Evolutionary conservation across 2,888 invertebrate genomes (phyloP), one percentile per base, ranked within the genome.

Genomic region (Caenorhabditis doughertyi): DNA sequence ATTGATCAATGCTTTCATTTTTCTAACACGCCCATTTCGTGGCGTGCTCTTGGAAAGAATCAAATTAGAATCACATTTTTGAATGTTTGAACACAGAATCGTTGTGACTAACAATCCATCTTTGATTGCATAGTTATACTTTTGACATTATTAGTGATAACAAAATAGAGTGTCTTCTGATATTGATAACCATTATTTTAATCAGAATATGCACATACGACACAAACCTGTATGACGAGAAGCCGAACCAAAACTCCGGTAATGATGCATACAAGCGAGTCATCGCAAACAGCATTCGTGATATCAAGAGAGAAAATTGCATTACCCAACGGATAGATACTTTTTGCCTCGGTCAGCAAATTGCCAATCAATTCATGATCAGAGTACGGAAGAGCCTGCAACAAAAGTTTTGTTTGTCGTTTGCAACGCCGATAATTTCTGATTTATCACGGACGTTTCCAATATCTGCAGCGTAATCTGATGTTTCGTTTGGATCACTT

Each of bases 211-310:
- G 9, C 35, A 35, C 47, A 47, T 9, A 47, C n/a, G 8, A 25
- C 49, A 64, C 76, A 25, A 21, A 86, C 86, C 74, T 74, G 84
- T 60, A 83, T 76, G 42, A 79, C 80, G 16, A 79, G 47, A 18
- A 87, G 77, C 5, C 85, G 76, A 42, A 85, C 79, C 21, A 84
- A 51, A 1, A 87, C 70, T 55, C 86, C 86, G 16, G 86, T 87
- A 13, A 83, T 27, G 21, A 85, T 83, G 44, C 77, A 79, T 9
- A 87, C 81, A 1, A 87, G 58, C 0, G 79, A 73, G 44, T 85
- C 86, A 44, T 87, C 85, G 35, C 77, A 81, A 27, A 87, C 53
- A 1, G 82, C 64, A 49, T 79, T 81, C 0, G 79, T 83, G 51
- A 83, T 74, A 1, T 79, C 68, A 11, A 84, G n/a, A 9, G 72